Evolutionary conservation across 2,888 invertebrate species (phyloP), one percentile per base, ranked within the genome.

Genomic region (Neoascia interrupta): DNA sequence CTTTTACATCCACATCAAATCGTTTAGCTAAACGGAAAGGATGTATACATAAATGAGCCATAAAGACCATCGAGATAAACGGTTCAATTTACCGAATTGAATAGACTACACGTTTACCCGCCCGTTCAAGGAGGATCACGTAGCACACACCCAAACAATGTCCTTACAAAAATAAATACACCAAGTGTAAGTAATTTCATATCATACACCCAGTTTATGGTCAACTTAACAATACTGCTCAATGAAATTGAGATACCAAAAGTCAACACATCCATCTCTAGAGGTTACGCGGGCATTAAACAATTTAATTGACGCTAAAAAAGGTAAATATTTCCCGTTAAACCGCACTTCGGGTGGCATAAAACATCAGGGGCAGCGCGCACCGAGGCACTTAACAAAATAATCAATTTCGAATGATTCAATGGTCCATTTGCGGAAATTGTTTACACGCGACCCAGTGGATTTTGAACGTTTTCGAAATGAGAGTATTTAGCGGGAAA

Each of bases 261-360:
- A 61, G 61, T 61, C 61, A 61, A 61, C 28, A 61, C 36, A 61
- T 61, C 37, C n/a, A n/a, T n/a, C n/a, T n/a, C n/a, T n/a, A n/a
- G n/a, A n/a, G n/a, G n/a, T n/a, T 28, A 18, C 19, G 49, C 10
- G 37, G 13, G 28, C 26, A 49, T 49, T 49, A 39, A 49, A 61
- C 39, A 61, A 47, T 49, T 61, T 61, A 61, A 61, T 61, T 49
- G 61, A 47, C 39, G 61, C 45, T 60, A 45, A 45, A 60, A 53
- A 58, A 47, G n/a, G 58, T 43, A 43, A 58, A 58, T 43, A 58
- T 58, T 58, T 58, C n/a, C n/a, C n/a, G n/a, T n/a, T n/a, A n/a
- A n/a, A n/a, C n/a, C n/a, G n/a, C n/a, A n/a, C n/a, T n/a, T n/a
- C n/a, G n/a, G n/a, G n/a, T n/a, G n/a, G n/a, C n/a, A n/a, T n/a